These are phyloP conservation scores for Phengaris arion DNA, from an alignment of 2,888 invertebrate genomes.

Conservation along the genomic window DNA sequence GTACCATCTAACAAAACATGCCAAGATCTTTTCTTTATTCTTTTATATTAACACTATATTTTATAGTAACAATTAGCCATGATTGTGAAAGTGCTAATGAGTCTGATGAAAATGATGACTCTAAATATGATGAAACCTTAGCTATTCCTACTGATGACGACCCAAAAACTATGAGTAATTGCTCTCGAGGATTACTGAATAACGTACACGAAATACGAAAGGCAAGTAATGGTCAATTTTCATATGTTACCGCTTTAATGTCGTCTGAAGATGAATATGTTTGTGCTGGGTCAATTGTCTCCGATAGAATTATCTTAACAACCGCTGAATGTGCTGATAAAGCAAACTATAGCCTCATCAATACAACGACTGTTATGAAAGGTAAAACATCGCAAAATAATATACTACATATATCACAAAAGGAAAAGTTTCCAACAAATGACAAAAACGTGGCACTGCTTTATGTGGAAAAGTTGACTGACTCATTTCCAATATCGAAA, in stretches of 20 bases:
- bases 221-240: constrained; percentile 58
- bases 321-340: constrained; percentile 57
- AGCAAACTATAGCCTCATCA: constrained; percentile 58
- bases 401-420: constrained; percentile 56
- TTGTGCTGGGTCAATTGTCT: constrained; percentile 62
- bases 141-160: constrained; percentile 57
- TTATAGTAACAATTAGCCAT: constrained; percentile 3
- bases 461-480: constrained; percentile 63
- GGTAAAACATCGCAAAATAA: constrained; percentile 44
- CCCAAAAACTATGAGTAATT: constrained; percentile 48
- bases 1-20: background rate
- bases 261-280: constrained; percentile 63
- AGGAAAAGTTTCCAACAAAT: constrained; percentile 61
- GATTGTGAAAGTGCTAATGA: constrained; percentile 44
- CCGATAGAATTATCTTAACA: constrained; percentile 64
- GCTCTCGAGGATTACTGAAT: constrained; percentile 58
- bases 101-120: constrained; percentile 54
- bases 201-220: constrained; percentile 61
- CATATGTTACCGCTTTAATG: constrained; percentile 67
- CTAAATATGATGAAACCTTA: constrained; percentile 56
- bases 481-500: constrained; percentile 52
- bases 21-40: background rate
- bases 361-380: constrained; percentile 58
- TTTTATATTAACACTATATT: background rate
- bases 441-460: constrained; percentile 63